Evolutionary conservation across 2,113 vertebrate species (phyloP).

Genomic region (Hippocampus guttulatus): DNA sequence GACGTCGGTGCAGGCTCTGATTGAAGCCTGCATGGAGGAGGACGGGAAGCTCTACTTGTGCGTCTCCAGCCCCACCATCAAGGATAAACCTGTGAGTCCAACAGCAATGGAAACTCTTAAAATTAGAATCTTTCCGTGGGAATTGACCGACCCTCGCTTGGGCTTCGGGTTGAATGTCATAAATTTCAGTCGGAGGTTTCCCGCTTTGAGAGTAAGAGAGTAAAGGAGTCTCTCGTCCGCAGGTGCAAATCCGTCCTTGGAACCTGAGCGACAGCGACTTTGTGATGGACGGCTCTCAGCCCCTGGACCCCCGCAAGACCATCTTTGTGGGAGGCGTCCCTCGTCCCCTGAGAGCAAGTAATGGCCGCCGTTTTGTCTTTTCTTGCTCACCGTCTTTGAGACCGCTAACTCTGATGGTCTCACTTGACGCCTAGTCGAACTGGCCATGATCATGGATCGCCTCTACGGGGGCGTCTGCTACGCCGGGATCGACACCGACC

Average conservation of each 20-base stretch:
- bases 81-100: constrained; percentile 95
- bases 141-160: neutral
- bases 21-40: constrained; percentile 96
- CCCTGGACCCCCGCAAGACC: constrained; percentile 94
- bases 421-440: constrained; percentile 76
- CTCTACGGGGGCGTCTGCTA: constrained; percentile 97
- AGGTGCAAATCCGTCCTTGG: constrained; percentile 99
- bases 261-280: constrained; percentile 97
- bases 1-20: constrained; percentile 93
- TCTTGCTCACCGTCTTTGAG: neutral
- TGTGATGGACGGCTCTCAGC: constrained; percentile 98
- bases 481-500: constrained; percentile 95
- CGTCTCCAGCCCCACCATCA: constrained; percentile 97
- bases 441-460: constrained; percentile 99
- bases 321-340: constrained; percentile 98
- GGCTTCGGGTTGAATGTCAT: neutral
- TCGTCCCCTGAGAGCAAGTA: constrained; percentile 91
- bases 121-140: too few relatives aligned
- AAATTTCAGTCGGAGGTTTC: too few relatives aligned
- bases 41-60: constrained; percentile 97
- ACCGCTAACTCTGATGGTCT: neutral
- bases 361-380: constrained; percentile 7
- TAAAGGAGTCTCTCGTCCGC: neutral
- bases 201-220: neutral
- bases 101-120: neutral